Conservation (phyloP, 2,113 vertebrate species). For the Trogon melanurus region DNA sequence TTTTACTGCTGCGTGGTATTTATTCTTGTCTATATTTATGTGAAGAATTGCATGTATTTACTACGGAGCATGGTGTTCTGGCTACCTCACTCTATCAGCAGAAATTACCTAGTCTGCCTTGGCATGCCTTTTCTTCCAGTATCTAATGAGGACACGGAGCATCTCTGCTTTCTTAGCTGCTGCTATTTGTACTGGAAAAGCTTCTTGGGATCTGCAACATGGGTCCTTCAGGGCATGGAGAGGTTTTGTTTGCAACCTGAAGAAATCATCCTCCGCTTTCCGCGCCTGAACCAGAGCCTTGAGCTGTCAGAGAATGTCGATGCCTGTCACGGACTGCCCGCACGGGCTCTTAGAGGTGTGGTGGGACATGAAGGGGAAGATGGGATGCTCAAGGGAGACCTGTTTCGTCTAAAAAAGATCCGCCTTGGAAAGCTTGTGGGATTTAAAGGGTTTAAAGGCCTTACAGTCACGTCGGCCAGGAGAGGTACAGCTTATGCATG, state of each 20-base stretch:
- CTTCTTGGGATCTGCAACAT: background rate
- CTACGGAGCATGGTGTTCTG: background rate
- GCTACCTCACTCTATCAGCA: background rate
- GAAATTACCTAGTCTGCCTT: background rate
- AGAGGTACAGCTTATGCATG: fast-evolving
- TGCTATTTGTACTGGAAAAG: background rate
- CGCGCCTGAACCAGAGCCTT: background rate
- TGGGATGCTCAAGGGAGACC: background rate
- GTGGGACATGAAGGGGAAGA: background rate
- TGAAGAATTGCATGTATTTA: background rate
- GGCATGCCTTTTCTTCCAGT: background rate
- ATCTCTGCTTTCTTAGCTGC: background rate
- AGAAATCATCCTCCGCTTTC: background rate
- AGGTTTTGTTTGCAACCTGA: background rate
- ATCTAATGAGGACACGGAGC: background rate
- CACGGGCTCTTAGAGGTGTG: background rate
- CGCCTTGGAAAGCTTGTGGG: background rate
- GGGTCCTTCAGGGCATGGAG: fast-evolving
- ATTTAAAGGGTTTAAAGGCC: background rate
- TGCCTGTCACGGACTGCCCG: background rate
- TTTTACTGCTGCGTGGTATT: background rate
- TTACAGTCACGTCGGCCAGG: background rate
- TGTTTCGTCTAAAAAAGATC: background rate
- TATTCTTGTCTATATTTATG: background rate
- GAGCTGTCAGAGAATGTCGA: fast-evolving